Percentiles rank a stretch among this genome's conserved stretches.
Evolutionary conservation across 1,140 invertebrate genomes (phyloP).

Genomic region (Lutraria rhynchaena): DNA sequence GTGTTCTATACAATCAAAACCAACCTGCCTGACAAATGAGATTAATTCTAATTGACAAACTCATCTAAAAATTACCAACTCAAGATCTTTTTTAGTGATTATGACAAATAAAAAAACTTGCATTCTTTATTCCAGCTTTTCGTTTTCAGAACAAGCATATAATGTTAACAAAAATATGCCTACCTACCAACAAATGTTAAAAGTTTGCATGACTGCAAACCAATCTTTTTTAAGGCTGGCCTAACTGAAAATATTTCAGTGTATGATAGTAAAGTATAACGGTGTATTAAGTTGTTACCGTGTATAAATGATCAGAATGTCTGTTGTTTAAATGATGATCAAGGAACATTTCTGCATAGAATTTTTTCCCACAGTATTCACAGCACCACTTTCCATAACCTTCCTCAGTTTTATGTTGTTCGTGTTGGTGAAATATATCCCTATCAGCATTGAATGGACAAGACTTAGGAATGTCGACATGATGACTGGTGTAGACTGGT

Average conservation of each 20-base stretch:
- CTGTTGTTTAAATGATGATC: constrained; percentile 94
- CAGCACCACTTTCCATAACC: constrained; percentile 92
- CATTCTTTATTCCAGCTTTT: no score
- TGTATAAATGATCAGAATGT: constrained; percentile 92
- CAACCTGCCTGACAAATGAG: no score
- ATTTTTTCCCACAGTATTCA: constrained; percentile 94
- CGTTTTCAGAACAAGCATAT: no score
- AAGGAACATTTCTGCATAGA: constrained; percentile 93
- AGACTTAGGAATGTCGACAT: constrained; percentile 87
- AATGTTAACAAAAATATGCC: no score
- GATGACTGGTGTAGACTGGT: constrained; percentile 3
- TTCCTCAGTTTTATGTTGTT: constrained; percentile 80
- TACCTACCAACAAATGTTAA: no score
- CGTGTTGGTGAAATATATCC: constrained; percentile 93
- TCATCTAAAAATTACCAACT: no score
- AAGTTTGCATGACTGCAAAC: no score
- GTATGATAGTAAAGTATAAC: not conserved
- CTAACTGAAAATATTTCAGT: not conserved
- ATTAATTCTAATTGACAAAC: no score
- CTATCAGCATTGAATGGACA: constrained; percentile 93
- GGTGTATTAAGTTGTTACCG: constrained; percentile 86
- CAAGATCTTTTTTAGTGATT: no score
- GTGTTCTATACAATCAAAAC: no score
- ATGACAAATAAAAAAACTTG: no score
- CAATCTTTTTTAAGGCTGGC: no score